Base-by-base conservation (phyloP, 2,113 vertebrate genomes). In the Rhombomys opimus region DNA sequence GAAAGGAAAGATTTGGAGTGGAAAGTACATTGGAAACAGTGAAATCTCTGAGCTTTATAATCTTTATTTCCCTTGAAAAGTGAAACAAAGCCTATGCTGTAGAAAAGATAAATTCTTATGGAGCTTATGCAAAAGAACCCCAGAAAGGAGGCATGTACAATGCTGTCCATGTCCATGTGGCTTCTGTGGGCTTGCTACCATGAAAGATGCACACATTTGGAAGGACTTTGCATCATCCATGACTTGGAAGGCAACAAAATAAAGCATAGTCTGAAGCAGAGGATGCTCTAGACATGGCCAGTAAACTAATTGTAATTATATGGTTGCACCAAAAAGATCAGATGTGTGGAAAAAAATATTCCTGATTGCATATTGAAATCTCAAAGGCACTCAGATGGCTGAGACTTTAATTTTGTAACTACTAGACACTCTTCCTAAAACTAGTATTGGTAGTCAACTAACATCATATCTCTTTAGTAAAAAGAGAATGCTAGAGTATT, bases 321-420 rank as follows among this genome's bases (percentile, higher is more conserved):
- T 95, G 38, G 78, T 93, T 80, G 87, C 63, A 90, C 41, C 76
- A 84, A 95, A 96, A 76, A 90, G 89, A 94, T 46, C 87, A 90
- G 96, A 96, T 92, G 38, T 96, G 89, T 75, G n/a, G 63, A 91
- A 89, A 97, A 50, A 96, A 96, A 96, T 91, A 96, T 95, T 96
- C 96, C 87, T 96, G 87, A 96, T 96, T 90, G 85, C 17, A 0
- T 89, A 93, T 87, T 93, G 84, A 95, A 95, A 98, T 89, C 90
- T 91, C 94, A 94, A 96, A 97, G 87, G 73, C 50, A n/a, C 75
- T 97, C 84, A n/a, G 63, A 90, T 84, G 84, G 73, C 61, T 90
- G 87, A 67, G 75, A 87, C 96, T 54, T 94, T 63, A 52, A 75
- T n/a, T 91, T 82, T 81, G 57, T 2, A 65, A 35, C 46, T 52